phyloP scores from a whole-genome alignment of 2,797 vertebrate species.

The Parauchenoglanis punctatus region DNA sequence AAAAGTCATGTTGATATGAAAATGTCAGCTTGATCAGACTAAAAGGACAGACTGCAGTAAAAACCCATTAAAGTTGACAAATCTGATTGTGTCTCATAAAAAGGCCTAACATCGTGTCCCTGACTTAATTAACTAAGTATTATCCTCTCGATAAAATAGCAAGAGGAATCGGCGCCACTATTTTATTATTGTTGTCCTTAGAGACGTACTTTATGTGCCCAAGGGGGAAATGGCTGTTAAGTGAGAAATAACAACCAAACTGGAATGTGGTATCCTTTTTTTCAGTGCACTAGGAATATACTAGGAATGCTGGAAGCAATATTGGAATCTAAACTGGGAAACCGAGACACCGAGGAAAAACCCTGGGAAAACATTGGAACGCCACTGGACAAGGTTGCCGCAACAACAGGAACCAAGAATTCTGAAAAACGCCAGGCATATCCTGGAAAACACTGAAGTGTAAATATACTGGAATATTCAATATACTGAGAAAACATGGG shows the following conservation, averaged over 20 bases:
- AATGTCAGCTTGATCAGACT: conserved; percentile 11
- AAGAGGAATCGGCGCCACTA: neutral
- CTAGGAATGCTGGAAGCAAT: no score
- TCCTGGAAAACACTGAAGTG: no score
- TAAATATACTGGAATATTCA: no score
- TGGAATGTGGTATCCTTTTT: neutral
- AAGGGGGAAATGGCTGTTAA: neutral
- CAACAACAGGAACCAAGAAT: no score
- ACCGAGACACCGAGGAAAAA: no score
- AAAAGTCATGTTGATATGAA: neutral
- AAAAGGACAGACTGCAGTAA: neutral
- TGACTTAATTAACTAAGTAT: neutral
- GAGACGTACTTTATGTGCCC: neutral
- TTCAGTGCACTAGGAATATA: no score
- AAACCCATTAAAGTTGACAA: neutral
- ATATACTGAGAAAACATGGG: no score
- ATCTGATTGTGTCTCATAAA: neutral
- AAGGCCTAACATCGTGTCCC: neutral
- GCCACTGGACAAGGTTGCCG: no score
- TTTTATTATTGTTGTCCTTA: neutral
- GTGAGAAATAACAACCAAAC: neutral
- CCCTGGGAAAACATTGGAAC: no score
- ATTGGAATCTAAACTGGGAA: no score
- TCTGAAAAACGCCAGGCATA: no score
- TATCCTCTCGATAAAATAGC: neutral